Percentiles rank a stretch among this genome's conserved stretches.
These are phyloP conservation scores for Octonoba sinensis DNA, from an alignment of 2,888 invertebrate species.

Conservation along the genomic window DNA sequence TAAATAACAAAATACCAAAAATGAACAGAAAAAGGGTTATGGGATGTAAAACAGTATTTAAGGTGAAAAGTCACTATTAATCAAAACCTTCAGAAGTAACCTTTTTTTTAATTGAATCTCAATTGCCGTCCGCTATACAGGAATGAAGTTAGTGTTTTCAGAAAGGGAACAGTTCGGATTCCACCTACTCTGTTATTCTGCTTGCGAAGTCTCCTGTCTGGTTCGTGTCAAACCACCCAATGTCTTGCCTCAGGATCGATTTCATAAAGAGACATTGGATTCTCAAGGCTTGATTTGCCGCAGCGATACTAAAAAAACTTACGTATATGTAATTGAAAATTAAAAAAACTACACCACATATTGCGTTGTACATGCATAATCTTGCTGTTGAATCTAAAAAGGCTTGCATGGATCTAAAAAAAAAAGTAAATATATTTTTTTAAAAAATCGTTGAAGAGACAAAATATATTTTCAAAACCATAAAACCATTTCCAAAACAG, in stretches of 20 bases:
- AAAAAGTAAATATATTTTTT: no score
- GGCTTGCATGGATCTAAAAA: conserved; percentile 35
- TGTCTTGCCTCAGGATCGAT: conserved; percentile 71
- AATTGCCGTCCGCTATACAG: no score
- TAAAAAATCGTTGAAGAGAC: no score
- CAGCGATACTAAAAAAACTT: conserved; percentile 54
- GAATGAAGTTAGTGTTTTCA: no score
- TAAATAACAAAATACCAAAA: no score
- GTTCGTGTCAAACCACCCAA: conserved; percentile 72
- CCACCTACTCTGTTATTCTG: conserved; percentile 73
- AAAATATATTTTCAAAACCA: no score
- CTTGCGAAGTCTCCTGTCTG: conserved; percentile 73
- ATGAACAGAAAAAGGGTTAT: no score
- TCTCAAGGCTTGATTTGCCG: conserved; percentile 71
- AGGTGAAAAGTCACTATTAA: not conserved
- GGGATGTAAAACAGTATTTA: no score
- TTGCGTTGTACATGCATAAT: conserved; percentile 26
- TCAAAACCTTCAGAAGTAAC: no score
- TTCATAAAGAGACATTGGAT: conserved; percentile 73
- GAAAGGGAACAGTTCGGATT: no score
- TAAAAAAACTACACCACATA: conserved; percentile 23
- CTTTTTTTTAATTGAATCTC: no score
- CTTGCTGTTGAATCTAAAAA: conserved; percentile 27
- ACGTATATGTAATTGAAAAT: conserved; percentile 55
- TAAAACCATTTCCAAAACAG: no score